Evolutionary conservation across 2,888 invertebrate species (phyloP), one percentile per base, ranked within the genome.

Genomic region (Tiliacea aurago): DNA sequence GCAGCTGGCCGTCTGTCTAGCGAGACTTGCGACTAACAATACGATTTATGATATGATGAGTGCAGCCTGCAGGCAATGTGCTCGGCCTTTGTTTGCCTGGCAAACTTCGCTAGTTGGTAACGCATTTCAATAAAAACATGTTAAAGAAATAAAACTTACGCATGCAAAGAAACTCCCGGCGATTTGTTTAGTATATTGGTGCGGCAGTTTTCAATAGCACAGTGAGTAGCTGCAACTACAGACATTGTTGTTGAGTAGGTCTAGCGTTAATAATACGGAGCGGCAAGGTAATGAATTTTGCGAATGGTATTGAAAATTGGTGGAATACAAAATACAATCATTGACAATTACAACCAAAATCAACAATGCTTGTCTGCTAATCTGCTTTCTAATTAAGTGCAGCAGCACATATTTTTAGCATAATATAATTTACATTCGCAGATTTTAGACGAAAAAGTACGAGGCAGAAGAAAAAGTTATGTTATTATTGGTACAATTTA

Each of bases 131-230:
- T 15, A 41, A 41, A 20, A 70, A 55, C 45, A 33, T 10, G 33
- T 0, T 23, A 28, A 0, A 41, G 37, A 15, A 61, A 56, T 49
- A 47, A 33, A 67, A 90, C 93, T 94, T 91, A 95, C 95, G 91
- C 78, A 84, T 93, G 91, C 79, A 96, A 92, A 43, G 90, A 84
- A 64, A 94, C 86, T 37, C 92, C 93, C 6, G 92, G 91, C 18
- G 90, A 84, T 87, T 93, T 95, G 83, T 94, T 95, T 65, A 90
- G 89, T 37, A 91, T 61, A 2, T 93, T 92, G 58, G 91, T 91
- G 84, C 93, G 94, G 84, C 95, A 96, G 69, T 90, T 92, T 73
- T 92, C 91, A 49, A 96, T 86, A 55, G 90, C 91, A 84, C 95
- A 96, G 70, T 93, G 92, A 23, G 88, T 89, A 56, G 89, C 87